A percentile compares a stretch with the other conserved stretches of the same genome.
Evolutionary conservation across 2,113 vertebrate species (phyloP).

Genomic region (Hymenochirus boettgeri): DNA sequence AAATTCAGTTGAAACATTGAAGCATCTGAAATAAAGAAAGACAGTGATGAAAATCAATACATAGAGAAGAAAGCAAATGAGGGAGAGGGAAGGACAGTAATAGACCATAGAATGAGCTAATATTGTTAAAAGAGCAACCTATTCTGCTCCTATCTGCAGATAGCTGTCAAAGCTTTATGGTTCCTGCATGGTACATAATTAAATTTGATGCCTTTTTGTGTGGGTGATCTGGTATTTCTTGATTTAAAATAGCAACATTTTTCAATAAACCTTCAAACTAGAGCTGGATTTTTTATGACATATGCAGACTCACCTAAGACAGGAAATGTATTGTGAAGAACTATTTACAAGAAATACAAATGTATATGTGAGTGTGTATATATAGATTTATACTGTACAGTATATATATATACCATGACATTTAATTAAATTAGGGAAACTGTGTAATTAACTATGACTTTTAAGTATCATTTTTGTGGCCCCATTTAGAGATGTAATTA

Average conservation of each 20-base stretch:
- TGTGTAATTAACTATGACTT: not conserved
- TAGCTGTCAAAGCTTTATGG: not conserved
- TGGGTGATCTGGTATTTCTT: not conserved
- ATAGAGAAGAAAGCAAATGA: conserved; percentile 3
- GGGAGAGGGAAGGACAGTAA: conserved; percentile 2
- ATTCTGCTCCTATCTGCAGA: not conserved
- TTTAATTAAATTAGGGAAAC: not conserved
- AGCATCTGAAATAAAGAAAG: not conserved
- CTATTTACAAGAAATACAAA: not conserved
- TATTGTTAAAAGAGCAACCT: conserved; percentile 3
- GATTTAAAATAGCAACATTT: not conserved
- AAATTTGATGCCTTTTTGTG: conserved; percentile 1
- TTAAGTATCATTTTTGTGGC: no score
- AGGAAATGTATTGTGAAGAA: not conserved
- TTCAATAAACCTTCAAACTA: conserved; percentile 1
- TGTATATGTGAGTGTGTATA: not conserved
- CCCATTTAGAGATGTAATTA: no score
- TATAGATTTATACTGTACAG: no score
- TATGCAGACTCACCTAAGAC: not conserved
- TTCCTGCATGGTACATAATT: conserved; percentile 2
- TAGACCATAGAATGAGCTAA: not conserved
- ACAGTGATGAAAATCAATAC: conserved; percentile 3
- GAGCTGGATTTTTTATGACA: conserved; percentile 1
- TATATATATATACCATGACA: not conserved
- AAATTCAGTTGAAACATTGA: not conserved